phyloP scores from a whole-genome alignment of 2,888 invertebrate genomes.

The Drosophila robusta region DNA sequence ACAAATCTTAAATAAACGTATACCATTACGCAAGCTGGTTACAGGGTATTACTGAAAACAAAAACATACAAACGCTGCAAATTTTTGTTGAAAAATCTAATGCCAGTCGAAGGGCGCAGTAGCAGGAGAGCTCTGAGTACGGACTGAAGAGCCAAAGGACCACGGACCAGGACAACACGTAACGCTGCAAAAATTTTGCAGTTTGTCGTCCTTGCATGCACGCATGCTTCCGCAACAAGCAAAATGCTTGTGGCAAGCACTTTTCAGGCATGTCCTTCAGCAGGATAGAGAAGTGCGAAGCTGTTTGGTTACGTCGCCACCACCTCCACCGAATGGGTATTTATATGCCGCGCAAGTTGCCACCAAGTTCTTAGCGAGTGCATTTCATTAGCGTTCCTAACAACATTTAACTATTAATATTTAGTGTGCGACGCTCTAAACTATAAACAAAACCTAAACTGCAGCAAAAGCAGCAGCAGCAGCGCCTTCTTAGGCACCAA shows the following conservation, averaged over 20 bases:
- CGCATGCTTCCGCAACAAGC: constrained; percentile 62
- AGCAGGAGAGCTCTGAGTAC: constrained; percentile 10
- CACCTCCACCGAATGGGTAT: constrained; percentile 41
- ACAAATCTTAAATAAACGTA: not conserved
- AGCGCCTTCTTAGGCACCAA: constrained; percentile 50
- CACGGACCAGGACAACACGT: constrained; percentile 52
- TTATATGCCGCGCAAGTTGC: constrained; percentile 51
- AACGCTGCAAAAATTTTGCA: constrained; percentile 63
- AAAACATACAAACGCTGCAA: constrained; percentile 65
- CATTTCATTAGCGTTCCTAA: constrained; percentile 74
- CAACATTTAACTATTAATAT: constrained; percentile 74
- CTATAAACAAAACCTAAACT: constrained; percentile 68
- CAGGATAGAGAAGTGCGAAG: constrained; percentile 30
- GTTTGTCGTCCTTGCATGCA: constrained; percentile 75
- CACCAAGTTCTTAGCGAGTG: constrained; percentile 44
- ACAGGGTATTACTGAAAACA: constrained; percentile 31
- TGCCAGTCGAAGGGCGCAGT: constrained; percentile 45
- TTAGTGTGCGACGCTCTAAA: constrained; percentile 43
- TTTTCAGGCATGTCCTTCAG: constrained; percentile 57
- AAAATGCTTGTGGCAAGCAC: constrained; percentile 71
- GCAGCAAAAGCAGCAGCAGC: constrained; percentile 17
- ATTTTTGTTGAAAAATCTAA: constrained; percentile 74
- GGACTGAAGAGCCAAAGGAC: constrained; percentile 10
- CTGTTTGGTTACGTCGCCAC: constrained; percentile 48
- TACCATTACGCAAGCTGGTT: not conserved